phyloP scores from a whole-genome alignment of 1,140 invertebrate genomes.

The Campoletis sonorensis region DNA sequence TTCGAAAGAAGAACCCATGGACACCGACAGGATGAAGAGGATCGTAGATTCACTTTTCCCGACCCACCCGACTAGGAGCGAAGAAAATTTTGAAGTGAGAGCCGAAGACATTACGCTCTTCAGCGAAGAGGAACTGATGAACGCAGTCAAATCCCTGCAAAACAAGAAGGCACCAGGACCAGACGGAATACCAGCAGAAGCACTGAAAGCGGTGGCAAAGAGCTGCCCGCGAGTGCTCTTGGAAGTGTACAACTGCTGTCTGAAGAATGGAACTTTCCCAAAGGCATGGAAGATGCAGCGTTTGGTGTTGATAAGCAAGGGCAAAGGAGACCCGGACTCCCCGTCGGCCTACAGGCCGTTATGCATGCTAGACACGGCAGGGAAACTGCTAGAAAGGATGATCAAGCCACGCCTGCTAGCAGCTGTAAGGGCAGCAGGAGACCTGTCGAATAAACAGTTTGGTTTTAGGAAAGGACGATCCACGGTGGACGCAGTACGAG shows the following conservation, averaged over 20 bases:
- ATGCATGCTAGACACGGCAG: slow-evolving; percentile 54
- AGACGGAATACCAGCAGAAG: not conserved
- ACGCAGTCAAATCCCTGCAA: not conserved
- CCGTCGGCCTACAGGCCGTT: slow-evolving; percentile 52
- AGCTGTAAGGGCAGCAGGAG: not conserved
- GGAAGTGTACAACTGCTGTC: not conserved
- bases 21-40: not conserved
- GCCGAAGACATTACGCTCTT: not conserved
- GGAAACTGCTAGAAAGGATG: slow-evolving; percentile 56
- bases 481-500: not conserved
- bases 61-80: not conserved
- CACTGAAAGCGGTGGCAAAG: not conserved
- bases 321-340: slow-evolving; percentile 27
- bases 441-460: not conserved
- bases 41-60: not conserved
- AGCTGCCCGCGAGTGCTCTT: not conserved
- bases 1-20: not conserved
- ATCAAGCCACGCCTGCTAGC: slow-evolving; percentile 30
- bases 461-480: not conserved
- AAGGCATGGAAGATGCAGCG: too few species aligned
- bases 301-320: slow-evolving; percentile 50
- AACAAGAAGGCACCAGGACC: not conserved
- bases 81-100: not conserved
- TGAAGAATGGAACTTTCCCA: not conserved
- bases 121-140: not conserved